Evolutionary conservation across 2,888 invertebrate species (phyloP).

Genomic region (Metellina segmentata): DNA sequence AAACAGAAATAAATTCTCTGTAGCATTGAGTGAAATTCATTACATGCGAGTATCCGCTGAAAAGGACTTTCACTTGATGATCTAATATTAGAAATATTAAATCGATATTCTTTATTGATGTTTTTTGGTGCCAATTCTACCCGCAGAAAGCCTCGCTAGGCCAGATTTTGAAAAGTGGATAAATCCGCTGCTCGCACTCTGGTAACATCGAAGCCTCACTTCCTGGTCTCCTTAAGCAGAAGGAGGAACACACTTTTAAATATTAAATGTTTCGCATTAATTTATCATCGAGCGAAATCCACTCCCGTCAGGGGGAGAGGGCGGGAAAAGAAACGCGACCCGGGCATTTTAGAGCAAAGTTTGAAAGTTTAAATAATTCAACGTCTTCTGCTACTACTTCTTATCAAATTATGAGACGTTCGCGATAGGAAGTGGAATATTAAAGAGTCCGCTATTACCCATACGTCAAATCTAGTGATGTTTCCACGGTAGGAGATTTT

Average conservation of each 20-base stretch:
- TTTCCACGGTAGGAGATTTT: constrained; percentile 64
- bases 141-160: too few relatives aligned
- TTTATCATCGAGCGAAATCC: constrained; percentile 7
- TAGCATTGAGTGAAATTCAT: too few relatives aligned
- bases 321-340: constrained; percentile 29
- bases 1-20: too few relatives aligned
- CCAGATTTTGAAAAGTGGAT: too few relatives aligned
- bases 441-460: constrained; percentile 65
- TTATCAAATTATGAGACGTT: constrained; percentile 60
- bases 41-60: too few relatives aligned
- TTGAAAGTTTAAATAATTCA: constrained; percentile 74
- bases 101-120: too few relatives aligned
- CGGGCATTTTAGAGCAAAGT: constrained; percentile 56
- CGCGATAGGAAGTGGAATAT: constrained; percentile 58
- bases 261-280: constrained; percentile 44
- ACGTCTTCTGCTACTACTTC: constrained; percentile 62
- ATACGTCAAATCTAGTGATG: constrained; percentile 22
- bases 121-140: too few relatives aligned
- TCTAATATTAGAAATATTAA: too few relatives aligned
- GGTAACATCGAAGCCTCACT: too few relatives aligned
- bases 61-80: too few relatives aligned
- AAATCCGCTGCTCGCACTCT: too few relatives aligned
- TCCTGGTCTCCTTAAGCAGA: background rate
- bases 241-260: constrained; percentile 15
- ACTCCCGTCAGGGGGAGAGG: background rate